Conservation (phyloP, 2,888 invertebrate species). For the Eristalinus aeneus region DNA sequence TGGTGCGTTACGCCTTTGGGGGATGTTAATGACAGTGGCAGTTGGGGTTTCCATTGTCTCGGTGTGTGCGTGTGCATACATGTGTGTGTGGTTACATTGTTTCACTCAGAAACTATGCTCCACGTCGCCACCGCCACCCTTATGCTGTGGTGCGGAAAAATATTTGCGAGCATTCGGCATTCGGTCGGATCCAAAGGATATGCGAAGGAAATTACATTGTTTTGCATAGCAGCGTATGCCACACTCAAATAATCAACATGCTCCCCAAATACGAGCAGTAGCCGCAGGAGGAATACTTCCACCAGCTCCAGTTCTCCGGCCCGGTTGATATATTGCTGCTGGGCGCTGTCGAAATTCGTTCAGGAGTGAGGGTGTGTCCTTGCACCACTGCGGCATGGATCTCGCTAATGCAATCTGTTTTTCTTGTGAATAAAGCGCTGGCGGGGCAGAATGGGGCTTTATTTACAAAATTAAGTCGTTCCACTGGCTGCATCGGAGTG, state of each 20-base stretch:
- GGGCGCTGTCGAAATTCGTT: slow-evolving; percentile 44
- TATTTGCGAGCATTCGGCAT: slow-evolving; percentile 62
- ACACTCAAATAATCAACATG: slow-evolving; percentile 63
- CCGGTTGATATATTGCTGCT: slow-evolving; percentile 54
- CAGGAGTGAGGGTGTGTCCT: neutral
- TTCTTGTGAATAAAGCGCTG: slow-evolving; percentile 40
- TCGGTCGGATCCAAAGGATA: slow-evolving; percentile 49
- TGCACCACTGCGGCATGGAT: slow-evolving; percentile 43
- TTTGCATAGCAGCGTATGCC: slow-evolving; percentile 42
- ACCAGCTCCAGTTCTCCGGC: neutral
- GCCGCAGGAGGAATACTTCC: slow-evolving; percentile 51
- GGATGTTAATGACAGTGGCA: slow-evolving; percentile 64
- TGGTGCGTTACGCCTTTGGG: slow-evolving; percentile 56
- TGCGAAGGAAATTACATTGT: slow-evolving; percentile 64
- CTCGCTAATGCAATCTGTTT: slow-evolving; percentile 64
- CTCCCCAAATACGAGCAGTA: slow-evolving; percentile 37
- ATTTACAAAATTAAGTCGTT: slow-evolving; percentile 63
- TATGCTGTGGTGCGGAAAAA: slow-evolving; percentile 41
- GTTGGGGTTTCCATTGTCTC: slow-evolving; percentile 39
- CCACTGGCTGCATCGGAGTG: neutral
- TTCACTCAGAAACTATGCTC: slow-evolving; percentile 35
- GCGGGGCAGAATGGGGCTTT: slow-evolving; percentile 49
- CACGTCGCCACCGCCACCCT: neutral
- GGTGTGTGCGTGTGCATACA: slow-evolving; percentile 9
- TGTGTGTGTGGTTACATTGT: slow-evolving; percentile 60